Base-by-base conservation (phyloP, 2,797 vertebrate species). In the Trematomus bernacchii region DNA sequence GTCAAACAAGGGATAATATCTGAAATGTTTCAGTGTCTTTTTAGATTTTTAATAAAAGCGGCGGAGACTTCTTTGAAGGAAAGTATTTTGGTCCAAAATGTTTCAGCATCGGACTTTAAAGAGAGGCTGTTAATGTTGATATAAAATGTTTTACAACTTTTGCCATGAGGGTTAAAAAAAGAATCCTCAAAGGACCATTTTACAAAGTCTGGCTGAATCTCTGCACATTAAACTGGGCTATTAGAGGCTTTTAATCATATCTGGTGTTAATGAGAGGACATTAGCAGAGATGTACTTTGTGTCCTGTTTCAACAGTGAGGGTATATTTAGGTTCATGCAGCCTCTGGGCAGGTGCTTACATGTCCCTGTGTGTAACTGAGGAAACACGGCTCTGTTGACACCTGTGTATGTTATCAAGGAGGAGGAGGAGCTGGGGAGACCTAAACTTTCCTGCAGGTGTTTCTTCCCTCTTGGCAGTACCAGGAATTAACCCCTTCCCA, bases 301-400 rank as follows among this genome's bases (percentile, higher is more conserved):
- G 59, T 77, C 77, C 66, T 33, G 71, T 67, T 66, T 48, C 27
- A 57, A 62, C 42, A 40, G 16, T 0, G 42, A 66, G 60, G 44
- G 65, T 75, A 67, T 80, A 75, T 87, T 83, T 76, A 70, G 47
- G 16, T 23, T 3, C 47, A 43, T 13, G 7, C 55, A 65, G 82
- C 79, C 75, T 16, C 3, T 63, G 67, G 82, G 77, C 85, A 80
- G 82, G 88, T 71, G 73, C 80, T 52, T n/a, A 83, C 86, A 89
- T 23, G 86, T 66, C 69, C 70, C 3, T 40, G 21, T 47, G 76
- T 43, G 64, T 77, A 68, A 43, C 83, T 53, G 65, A 79, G 84
- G 80, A 87, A 80, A 75, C 59, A 2, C 33, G 7, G 80, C 71
- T 85, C 27, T 85, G 84, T 84, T 83, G 71, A 87, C 79, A 55